Evolutionary conservation across 2,113 vertebrate species (phyloP), one percentile per base, ranked within the genome.

Genomic region (Ascaphus truei): DNA sequence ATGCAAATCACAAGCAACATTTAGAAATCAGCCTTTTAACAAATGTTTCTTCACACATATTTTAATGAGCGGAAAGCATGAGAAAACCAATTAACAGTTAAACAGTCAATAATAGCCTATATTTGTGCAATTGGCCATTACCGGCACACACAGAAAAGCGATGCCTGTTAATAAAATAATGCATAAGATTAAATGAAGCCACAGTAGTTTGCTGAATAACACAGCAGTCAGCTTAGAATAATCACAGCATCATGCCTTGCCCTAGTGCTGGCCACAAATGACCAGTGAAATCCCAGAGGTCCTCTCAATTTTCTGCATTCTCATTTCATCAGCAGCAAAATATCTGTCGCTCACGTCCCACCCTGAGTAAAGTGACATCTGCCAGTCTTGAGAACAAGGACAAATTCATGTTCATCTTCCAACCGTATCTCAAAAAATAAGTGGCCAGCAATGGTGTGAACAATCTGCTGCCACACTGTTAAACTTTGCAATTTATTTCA

Each of bases 361-460:
- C 85, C 84, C 84, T 80, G 92, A 86, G 90, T 92, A 91, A 89
- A 92, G 88, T 94, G 96, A 96, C 96, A 98, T 95, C 95, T 98
- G 97, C 92, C 95, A 91, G 92, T 96, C 94, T 97, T 89, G 90
- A 90, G 89, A 94, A 92, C 92, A 93, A 94, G 93, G 90, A 92
- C 89, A 86, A 83, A 84, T 85, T 86, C 89, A 83, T 90, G 85
- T 90, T 87, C 37, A 65, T 80, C 77, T 80, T 83, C 86, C 81
- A 85, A 83, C 57, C 37, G 39, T 37, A 57, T 81, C 81, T 86
- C 81, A 77, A 78, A 74, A 61, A 80, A 77, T 13, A 79, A 84
- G 78, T 75, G 55, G 74, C 4, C 13, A 81, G 75, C 9, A 4
- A 16, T 13, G 18, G 71, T 71, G 48, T 15, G 60, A 79, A 74